Evolutionary conservation across 2,888 invertebrate species (phyloP).

Genomic region (Bombylius discolor): DNA sequence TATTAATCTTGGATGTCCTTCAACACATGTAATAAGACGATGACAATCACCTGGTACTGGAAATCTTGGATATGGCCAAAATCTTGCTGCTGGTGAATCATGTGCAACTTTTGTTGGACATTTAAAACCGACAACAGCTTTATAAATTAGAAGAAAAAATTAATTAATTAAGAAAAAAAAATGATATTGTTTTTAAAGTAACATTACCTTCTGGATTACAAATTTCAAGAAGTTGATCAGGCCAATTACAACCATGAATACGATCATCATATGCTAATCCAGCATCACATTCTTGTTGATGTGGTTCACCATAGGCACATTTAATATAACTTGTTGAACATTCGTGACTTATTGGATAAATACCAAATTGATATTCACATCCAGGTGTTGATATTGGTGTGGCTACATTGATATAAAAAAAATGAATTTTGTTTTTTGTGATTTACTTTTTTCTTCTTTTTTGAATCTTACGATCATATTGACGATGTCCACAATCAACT

Average conservation of each 20-base stretch:
- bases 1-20: conserved; percentile 76
- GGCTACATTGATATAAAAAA: conserved; percentile 42
- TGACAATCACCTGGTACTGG: conserved; percentile 78
- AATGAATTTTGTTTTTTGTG: background rate
- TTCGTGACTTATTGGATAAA: conserved; percentile 65
- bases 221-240: conserved; percentile 71
- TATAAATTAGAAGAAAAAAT: conserved; percentile 1
- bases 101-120: conserved; percentile 77
- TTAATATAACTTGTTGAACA: conserved; percentile 80
- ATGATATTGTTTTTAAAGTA: background rate
- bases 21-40: conserved; percentile 79
- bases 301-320: conserved; percentile 70
- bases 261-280: conserved; percentile 81
- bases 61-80: conserved; percentile 88
- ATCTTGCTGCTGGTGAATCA: conserved; percentile 68
- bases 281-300: conserved; percentile 68
- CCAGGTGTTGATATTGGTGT: conserved; percentile 67
- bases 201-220: conserved; percentile 82
- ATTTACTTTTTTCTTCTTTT: background rate
- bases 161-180: background rate
- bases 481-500: conserved; percentile 69
- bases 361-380: conserved; percentile 79
- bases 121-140: conserved; percentile 82
- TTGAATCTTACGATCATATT: conserved; percentile 57
- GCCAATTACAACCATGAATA: conserved; percentile 87